Evolutionary conservation across 2,797 vertebrate genomes (phyloP), one percentile per base, ranked within the genome.

Genomic region (Anguilla obscura): DNA sequence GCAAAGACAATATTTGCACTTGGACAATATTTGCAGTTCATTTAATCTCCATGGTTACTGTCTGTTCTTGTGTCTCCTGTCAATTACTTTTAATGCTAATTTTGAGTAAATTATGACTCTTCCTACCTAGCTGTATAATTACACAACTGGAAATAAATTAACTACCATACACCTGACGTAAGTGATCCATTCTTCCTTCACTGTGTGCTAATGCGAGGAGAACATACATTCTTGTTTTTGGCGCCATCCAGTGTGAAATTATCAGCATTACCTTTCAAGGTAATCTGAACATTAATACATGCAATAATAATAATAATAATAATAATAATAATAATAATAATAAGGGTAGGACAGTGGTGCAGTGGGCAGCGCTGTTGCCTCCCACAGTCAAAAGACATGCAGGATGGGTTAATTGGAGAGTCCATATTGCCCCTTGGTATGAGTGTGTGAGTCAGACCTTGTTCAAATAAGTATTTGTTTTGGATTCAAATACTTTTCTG

Each of bases 181-280:
- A 82, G 40, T n/a, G 45, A 48, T 82, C 45, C 45, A 9, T 1
- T 50, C 21, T 54, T 54, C 12, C 52, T 50, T 27, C 0, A 80
- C 18, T 8, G 1, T 50, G 40, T 2, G 24, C 5, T 30, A 79
- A 58, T 33, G 40, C 40, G 2, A 66, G 30, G 86, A 18, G 76
- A 16, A 21, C 33, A 71, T 10, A 10, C 45, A 52, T 93, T 89
- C 87, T 90, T 92, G 90, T 86, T 85, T 89, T 88, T 90, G 86
- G 88, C 86, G 82, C 90, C 91, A 86, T 89, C 90, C 86, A n/a
- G 86, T 66, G 90, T 87, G 54, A 74, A 85, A 90, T 66, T 54
- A 18, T 18, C 12, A n/a, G 52, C 30, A 3, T 27, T 56, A 54
- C n/a, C 48, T n/a, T 54, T 50, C 5, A n/a, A 30, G 24, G n/a